phyloP scores from a whole-genome alignment of 92 coral and sea anemone species.

The Micromussa lordhowensis region DNA sequence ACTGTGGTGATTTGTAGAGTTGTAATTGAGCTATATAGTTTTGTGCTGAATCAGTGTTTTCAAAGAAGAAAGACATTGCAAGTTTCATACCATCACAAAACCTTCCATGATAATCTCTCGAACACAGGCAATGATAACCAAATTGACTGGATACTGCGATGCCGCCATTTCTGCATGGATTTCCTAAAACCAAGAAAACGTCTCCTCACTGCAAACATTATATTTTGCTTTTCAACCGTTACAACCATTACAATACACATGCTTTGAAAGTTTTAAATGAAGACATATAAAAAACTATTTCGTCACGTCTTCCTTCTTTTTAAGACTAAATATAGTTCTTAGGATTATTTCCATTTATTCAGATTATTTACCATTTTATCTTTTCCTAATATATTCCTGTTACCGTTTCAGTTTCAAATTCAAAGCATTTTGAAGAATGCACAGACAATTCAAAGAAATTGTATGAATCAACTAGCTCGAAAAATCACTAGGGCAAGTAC shows the following conservation, averaged over 20 bases:
- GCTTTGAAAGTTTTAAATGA: too few relatives aligned
- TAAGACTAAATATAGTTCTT: too few relatives aligned
- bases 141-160: slow-evolving; percentile 63
- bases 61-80: neutral
- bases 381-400: too few relatives aligned
- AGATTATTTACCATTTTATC: too few relatives aligned
- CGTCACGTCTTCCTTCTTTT: too few relatives aligned
- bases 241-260: too few relatives aligned
- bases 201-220: neutral
- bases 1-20: neutral
- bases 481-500: neutral
- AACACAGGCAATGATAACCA: slow-evolving; percentile 86
- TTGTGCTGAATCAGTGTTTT: neutral
- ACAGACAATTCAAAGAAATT: neutral
- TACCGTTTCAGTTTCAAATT: too few relatives aligned
- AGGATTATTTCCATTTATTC: too few relatives aligned
- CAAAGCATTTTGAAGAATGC: too few relatives aligned
- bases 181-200: slow-evolving; percentile 39
- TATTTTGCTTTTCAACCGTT: too few relatives aligned
- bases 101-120: slow-evolving; percentile 77
- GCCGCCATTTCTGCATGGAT: slow-evolving; percentile 89
- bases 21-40: neutral
- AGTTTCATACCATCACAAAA: slow-evolving; percentile 82
- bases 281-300: too few relatives aligned
- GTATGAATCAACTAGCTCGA: neutral